These are phyloP conservation scores for Campoletis sonorensis DNA, from an alignment of 1,140 invertebrate species.

Conservation along the genomic window DNA sequence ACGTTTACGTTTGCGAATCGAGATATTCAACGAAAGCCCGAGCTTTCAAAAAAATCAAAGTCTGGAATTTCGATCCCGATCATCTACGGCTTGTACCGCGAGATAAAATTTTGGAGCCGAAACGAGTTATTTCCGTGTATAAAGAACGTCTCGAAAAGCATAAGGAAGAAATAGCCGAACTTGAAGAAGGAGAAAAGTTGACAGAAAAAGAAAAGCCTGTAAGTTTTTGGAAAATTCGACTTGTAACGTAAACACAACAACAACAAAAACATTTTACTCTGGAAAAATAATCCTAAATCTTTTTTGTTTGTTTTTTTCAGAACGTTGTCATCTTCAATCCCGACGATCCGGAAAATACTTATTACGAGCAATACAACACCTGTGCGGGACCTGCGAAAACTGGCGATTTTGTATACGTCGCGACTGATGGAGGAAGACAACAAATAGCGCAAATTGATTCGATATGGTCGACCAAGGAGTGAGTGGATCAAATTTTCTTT, in stretches of 20 bases:
- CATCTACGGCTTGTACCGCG: constrained; percentile 82
- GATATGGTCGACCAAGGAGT: constrained; percentile 94
- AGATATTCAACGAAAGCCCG: constrained; percentile 91
- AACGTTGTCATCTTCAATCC: constrained; percentile 84
- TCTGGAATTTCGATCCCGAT: constrained; percentile 86
- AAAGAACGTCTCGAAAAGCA: constrained; percentile 93
- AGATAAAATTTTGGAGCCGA: constrained; percentile 87
- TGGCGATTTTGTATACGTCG: constrained; percentile 96
- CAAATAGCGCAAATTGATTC: constrained; percentile 95
- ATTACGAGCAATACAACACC: constrained; percentile 95
- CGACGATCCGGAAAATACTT: constrained; percentile 86
- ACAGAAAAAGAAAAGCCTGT: constrained; percentile 89
- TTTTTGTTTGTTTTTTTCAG: constrained; percentile 72
- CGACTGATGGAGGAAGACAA: constrained; percentile 89
- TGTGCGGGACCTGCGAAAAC: constrained; percentile 90
- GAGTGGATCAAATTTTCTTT: constrained; percentile 65
- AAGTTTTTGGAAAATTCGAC: constrained; percentile 54
- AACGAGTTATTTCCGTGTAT: constrained; percentile 95
- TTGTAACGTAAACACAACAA: too few species aligned
- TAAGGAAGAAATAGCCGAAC: constrained; percentile 91
- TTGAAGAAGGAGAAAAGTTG: constrained; percentile 88
- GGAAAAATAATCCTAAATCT: too few species aligned
- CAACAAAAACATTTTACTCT: too few species aligned
- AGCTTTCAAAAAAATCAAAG: constrained; percentile 97
- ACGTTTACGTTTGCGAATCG: constrained; percentile 98